Base-by-base conservation (phyloP, 1,140 invertebrate genomes). In the Drosophila takahashii region DNA sequence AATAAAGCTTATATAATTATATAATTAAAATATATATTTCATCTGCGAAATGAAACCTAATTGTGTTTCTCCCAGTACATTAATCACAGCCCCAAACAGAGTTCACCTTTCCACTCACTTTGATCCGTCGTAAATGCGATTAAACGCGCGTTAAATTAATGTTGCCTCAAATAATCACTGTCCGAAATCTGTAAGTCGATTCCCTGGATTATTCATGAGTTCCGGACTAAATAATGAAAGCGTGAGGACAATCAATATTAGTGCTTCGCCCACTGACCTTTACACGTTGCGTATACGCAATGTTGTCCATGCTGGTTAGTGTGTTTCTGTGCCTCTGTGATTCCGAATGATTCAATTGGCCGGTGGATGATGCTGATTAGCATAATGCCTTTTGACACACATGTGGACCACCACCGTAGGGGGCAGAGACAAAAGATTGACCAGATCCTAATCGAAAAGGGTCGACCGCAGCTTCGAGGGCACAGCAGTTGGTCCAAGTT, bases 381-480 rank as follows among this genome's bases (percentile, higher is more conserved):
- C 83, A 86, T 86, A 86, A 86, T 77, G 57, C 34, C 39, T 18
- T 27, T 39, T 39, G 51, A 59, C 50, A 61, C 77, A 78, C 62
- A 76, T 70, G 62, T 67, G 3, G 22, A 22, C 22, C 22, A 69
- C 62, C 59, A 22, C 76, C 57, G 13, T 52, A 51, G 29, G 67
- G 9, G 41, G 8, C 9, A 34, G 42, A 50, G 36, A 32, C 52
- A 34, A 50, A 22, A 44, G 47, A 48, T 59, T 42, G 4, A n/a
- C 44, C 16, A 36, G 52, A 42, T 27, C 52, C 70, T 72, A 85
- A 85, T 85, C 77, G 74, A 89, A 87, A 87, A 83, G 65, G 83
- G 83, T 83, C 83, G 66, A 81, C 81, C 77, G 44, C 77, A 85
- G 71, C 48, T 18, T 66, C 41, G 65, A 56, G 47, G 48, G 29